phyloP scores from a whole-genome alignment of 2,888 invertebrate genomes.

The Drosophila melanocephala region DNA sequence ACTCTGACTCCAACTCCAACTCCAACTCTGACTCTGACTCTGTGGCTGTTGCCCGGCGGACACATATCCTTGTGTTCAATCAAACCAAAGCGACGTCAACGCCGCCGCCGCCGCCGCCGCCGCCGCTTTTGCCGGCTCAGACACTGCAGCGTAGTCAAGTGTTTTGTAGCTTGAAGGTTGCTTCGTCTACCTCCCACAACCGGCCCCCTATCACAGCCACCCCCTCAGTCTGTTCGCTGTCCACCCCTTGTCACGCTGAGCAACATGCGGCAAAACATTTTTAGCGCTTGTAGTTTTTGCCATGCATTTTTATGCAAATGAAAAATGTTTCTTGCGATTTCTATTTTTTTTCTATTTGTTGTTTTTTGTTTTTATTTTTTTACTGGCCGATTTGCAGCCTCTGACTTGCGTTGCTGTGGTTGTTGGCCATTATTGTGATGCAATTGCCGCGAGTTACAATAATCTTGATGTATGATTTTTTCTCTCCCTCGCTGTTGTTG shows the following conservation, averaged over 20 bases:
- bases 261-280: conserved; percentile 78
- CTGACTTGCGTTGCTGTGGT: conserved; percentile 43
- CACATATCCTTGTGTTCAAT: conserved; percentile 73
- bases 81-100: conserved; percentile 67
- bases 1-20: background rate
- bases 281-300: conserved; percentile 77
- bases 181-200: conserved; percentile 73
- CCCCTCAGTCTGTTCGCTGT: conserved; percentile 1
- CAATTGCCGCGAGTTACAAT: conserved; percentile 81
- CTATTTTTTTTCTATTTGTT: conserved; percentile 56
- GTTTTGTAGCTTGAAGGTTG: conserved; percentile 80
- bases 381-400: conserved; percentile 44
- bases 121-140: conserved; percentile 3
- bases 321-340: conserved; percentile 81
- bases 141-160: conserved; percentile 62
- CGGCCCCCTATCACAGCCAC: conserved; percentile 11
- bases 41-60: conserved; percentile 49
- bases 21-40: background rate
- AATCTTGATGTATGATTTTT: conserved; percentile 81
- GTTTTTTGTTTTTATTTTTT: conserved; percentile 9
- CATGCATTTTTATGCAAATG: conserved; percentile 80
- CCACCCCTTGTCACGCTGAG: conserved; percentile 45
- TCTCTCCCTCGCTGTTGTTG: conserved; percentile 43
- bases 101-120: conserved; percentile 17
- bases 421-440: conserved; percentile 76